These are phyloP conservation scores for Callyntrura guangdongensis DNA, from an alignment of 2,888 invertebrate genomes.

Conservation along the genomic window DNA sequence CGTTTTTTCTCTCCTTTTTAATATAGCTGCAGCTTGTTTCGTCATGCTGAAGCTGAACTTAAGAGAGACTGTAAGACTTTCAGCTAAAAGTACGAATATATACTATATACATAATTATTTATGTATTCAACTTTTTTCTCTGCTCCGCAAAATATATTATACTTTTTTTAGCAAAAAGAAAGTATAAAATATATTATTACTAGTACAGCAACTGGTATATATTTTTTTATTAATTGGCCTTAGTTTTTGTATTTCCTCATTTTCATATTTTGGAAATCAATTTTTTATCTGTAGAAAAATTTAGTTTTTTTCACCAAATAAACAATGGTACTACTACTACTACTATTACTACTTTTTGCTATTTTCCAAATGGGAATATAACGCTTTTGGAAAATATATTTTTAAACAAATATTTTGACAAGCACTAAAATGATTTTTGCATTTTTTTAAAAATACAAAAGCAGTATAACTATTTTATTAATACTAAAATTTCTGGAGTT, in stretches of 20 bases:
- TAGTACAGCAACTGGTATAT: conserved; percentile 19
- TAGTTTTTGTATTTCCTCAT: not conserved
- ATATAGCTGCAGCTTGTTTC: conserved; percentile 77
- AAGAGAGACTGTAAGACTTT: conserved; percentile 79
- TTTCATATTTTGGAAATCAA: not conserved
- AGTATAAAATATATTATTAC: conserved; percentile 32
- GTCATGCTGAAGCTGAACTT: conserved; percentile 77
- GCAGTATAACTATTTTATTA: not conserved
- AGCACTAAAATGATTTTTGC: conserved; percentile 54
- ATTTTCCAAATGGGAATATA: conserved; percentile 48
- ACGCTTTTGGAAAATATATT: conserved; percentile 56
- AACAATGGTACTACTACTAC: not conserved
- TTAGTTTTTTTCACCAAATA: conserved; percentile 20
- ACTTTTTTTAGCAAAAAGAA: conserved; percentile 30
- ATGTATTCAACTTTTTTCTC: conserved; percentile 39
- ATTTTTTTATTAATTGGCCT: conserved; percentile 36
- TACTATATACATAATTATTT: not conserved
- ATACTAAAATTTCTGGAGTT: conserved; percentile 44
- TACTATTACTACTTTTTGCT: not conserved
- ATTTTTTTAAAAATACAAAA: conserved; percentile 21
- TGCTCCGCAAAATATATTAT: conserved; percentile 30
- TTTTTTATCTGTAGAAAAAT: conserved; percentile 37
- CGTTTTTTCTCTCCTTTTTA: conserved; percentile 72
- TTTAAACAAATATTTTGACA: conserved; percentile 20
- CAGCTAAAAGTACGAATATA: conserved; percentile 76